Base-by-base conservation (phyloP, 2,113 vertebrate species). In the Sebastes fasciatus region DNA sequence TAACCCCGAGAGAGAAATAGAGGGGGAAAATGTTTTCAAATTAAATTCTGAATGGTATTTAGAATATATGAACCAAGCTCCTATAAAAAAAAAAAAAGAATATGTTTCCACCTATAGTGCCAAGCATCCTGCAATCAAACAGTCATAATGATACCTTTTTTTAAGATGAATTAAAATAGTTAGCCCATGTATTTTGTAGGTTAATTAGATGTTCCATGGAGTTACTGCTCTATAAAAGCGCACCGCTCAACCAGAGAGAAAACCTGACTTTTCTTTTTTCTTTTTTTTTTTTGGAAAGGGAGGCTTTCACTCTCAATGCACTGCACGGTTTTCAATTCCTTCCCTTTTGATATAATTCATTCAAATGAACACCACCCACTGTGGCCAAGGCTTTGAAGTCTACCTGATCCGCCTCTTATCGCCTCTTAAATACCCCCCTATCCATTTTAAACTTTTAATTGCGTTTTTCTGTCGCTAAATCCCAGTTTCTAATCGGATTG, bases 391-490 rank as follows among this genome's bases (percentile, higher is more conserved):
- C 89, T 94, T 93, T 95, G 89, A 92, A 94, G 92, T 89, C 10
- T 63, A 93, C 92, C 93, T 93, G 92, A 93, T 90, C 90, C 85
- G 75, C 84, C 52, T 89, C 86, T 89, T 80, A 92, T 87, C 86
- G 88, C 83, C 79, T 79, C 85, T 77, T 90, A 88, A 94, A 91
- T 58, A 85, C 80, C 83, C 68, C 80, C 83, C 68, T 21, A 67
- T 80, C 85, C 89, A 43, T 90, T 91, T 88, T 69, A 85, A 94
- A 94, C 91, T 94, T 95, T 93, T 93, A 92, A 94, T 95, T 91
- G 91, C 92, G 85, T 94, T 91, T 94, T 91, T 91, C 91, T 87
- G 87, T 74, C 64, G 54, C 88, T 80, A 91, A 92, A 91, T 88
- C 91, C 88, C 34, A 34, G 83, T 16, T 76, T 70, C 79, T 92